Conservation (phyloP, 2,113 vertebrate species). For the Ciconia boyciana region DNA sequence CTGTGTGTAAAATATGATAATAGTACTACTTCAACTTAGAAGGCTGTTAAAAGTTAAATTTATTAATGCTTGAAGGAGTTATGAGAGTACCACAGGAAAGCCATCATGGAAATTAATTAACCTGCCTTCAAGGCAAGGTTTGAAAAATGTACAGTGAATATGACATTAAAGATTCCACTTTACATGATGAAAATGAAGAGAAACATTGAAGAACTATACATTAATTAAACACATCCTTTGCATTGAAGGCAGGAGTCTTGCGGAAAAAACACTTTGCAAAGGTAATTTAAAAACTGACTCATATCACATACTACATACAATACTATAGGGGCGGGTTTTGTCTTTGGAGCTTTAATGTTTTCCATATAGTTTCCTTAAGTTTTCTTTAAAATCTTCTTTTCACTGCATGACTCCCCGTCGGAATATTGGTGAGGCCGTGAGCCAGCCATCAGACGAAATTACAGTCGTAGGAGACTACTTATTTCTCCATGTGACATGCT, state of each 20-base stretch:
- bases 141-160: slow-evolving; percentile 34
- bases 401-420: not conserved
- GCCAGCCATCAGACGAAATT: not conserved
- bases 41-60: slow-evolving; percentile 30
- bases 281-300: not conserved
- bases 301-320: not conserved
- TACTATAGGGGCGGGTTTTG: not conserved
- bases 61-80: slow-evolving; percentile 18
- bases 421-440: not conserved
- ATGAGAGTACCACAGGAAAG: slow-evolving; percentile 15
- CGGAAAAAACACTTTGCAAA: not conserved
- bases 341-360: not conserved
- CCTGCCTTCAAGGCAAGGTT: slow-evolving; percentile 41
- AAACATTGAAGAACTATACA: slow-evolving; percentile 1
- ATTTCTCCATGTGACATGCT: not conserved
- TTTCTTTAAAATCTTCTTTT: not conserved
- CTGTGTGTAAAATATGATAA: not conserved
- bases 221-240: slow-evolving; percentile 29
- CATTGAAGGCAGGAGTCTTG: not conserved
- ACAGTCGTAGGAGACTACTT: not conserved
- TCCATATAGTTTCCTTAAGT: not conserved
- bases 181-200: slow-evolving; percentile 27
- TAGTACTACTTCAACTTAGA: not conserved
- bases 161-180: slow-evolving; percentile 46
- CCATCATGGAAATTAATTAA: slow-evolving; percentile 56